Evolutionary conservation across 2,113 vertebrate species (phyloP), one percentile per base, ranked within the genome.

Genomic region (Numenius arquata): DNA sequence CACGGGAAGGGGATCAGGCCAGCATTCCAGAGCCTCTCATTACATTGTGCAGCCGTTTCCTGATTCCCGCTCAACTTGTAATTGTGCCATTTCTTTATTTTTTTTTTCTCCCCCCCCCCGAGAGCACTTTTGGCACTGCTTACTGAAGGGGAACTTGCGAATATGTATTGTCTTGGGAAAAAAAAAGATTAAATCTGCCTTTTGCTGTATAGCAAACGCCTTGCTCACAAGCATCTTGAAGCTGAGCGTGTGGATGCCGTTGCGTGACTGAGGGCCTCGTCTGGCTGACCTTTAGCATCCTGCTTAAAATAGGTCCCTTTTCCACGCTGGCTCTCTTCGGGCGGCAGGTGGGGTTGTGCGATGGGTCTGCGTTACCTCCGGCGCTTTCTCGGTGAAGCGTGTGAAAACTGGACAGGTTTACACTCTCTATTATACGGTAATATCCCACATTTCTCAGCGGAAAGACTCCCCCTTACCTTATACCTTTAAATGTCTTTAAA

Each of bases 271-370:
- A 74, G 93, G 89, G 85, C 85, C 88, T 92, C 4, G 50, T 76
- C 78, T 68, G 47, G 53, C 58, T 98, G 93, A 97, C 94, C 95
- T 97, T 88, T 94, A 84, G 67, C 90, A 95, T 93, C 59, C 85
- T 92, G 93, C 93, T 79, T 96, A 89, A 97, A 97, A 97, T 97
- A 97, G 77, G 61, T 93, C 47, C 85, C 81, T 93, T 93, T 45
- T 72, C 84, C 59, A 47, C 6, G 13, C 6, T 82, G 94, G 43
- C 90, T 81, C 20, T 47, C 34, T 56, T 41, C 86, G 56, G n/a
- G 79, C 23, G n/a, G 67, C 88, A 96, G 90, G 70, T 95, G 94
- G 93, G 87, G 66, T 58, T 77, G 84, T 78, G 91, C 75, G 85
- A 47, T 15, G 78, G 80, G 58, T 65, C 92, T 95, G 86, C 62